Conservation (phyloP, 1,140 invertebrate species). For the Ericerus pela region DNA sequence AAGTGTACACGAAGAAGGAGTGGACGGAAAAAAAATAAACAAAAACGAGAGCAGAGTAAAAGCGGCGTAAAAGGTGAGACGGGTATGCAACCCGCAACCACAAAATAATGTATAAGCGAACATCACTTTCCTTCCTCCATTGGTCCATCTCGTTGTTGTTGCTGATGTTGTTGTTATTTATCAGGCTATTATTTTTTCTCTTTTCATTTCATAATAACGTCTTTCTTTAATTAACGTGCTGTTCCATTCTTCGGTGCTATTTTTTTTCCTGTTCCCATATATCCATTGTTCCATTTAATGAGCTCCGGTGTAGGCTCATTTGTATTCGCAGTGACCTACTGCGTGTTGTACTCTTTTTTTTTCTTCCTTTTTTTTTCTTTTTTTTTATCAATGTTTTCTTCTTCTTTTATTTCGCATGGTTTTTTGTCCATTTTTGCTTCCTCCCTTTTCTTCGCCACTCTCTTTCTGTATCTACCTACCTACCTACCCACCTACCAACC, state of each 20-base stretch:
- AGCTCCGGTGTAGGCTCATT: not conserved
- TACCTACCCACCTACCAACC: no score
- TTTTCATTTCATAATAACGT: constrained; percentile 7
- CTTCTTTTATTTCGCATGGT: no score
- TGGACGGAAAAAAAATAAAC: not conserved
- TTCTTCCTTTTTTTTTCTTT: no score
- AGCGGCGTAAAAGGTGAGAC: not conserved
- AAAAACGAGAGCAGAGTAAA: no score
- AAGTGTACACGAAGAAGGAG: not conserved
- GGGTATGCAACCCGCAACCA: not conserved
- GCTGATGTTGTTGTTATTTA: constrained; percentile 9
- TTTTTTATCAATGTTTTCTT: no score
- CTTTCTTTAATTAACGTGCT: constrained; percentile 8
- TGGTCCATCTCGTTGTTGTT: no score
- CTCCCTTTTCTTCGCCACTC: no score
- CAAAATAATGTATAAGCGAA: constrained; percentile 2
- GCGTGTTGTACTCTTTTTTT: not conserved
- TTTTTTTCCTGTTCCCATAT: constrained; percentile 12
- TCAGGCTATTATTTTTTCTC: not conserved
- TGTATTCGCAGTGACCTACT: constrained; percentile 2
- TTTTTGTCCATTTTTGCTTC: no score
- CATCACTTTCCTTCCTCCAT: constrained; percentile 9
- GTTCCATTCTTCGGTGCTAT: constrained; percentile 7
- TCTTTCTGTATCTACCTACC: no score
- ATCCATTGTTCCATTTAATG: constrained; percentile 11